These are phyloP conservation scores for Diplazon laetatorius DNA, from an alignment of 2,888 invertebrate genomes.

Conservation along the genomic window DNA sequence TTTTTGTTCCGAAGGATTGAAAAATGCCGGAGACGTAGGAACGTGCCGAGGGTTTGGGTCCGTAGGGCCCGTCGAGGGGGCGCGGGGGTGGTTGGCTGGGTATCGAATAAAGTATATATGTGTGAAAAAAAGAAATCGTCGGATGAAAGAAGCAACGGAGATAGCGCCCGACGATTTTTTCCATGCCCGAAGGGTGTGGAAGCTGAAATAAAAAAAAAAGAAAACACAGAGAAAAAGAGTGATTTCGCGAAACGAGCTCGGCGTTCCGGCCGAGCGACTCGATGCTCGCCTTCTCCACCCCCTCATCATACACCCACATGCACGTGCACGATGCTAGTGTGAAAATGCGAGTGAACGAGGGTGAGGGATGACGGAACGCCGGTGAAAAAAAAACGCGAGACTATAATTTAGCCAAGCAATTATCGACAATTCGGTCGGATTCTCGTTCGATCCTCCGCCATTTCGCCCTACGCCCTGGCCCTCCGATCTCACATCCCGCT, in stretches of 20 bases:
- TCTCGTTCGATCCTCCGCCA: conserved; percentile 2
- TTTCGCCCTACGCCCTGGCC: too few relatives aligned
- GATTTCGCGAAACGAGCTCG: conserved; percentile 44
- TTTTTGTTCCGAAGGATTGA: conserved; percentile 45
- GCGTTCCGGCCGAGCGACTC: conserved; percentile 41
- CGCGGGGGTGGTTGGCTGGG: too few relatives aligned
- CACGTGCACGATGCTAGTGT: not conserved
- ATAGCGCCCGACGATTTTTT: conserved; percentile 21
- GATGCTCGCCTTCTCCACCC: conserved; percentile 9
- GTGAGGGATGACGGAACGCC: conserved; percentile 8
- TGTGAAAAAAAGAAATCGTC: not conserved
- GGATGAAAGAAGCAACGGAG: not conserved
- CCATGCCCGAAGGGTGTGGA: conserved; percentile 49
- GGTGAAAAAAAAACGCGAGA: conserved; percentile 19
- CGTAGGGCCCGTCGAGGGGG: conserved; percentile 9
- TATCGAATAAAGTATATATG: conserved; percentile 39
- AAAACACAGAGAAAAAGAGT: too few relatives aligned
- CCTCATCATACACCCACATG: not conserved
- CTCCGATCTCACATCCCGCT: not conserved
- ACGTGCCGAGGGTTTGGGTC: not conserved
- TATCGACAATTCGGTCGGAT: conserved; percentile 56
- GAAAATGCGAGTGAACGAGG: conserved; percentile 2
- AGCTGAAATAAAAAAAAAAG: too few relatives aligned
- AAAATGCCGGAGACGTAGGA: conserved; percentile 38
- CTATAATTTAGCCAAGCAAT: conserved; percentile 40